Evolutionary conservation across 1,140 invertebrate species (phyloP), one percentile per base, ranked within the genome.

Genomic region (Spodoptera frugiperda): DNA sequence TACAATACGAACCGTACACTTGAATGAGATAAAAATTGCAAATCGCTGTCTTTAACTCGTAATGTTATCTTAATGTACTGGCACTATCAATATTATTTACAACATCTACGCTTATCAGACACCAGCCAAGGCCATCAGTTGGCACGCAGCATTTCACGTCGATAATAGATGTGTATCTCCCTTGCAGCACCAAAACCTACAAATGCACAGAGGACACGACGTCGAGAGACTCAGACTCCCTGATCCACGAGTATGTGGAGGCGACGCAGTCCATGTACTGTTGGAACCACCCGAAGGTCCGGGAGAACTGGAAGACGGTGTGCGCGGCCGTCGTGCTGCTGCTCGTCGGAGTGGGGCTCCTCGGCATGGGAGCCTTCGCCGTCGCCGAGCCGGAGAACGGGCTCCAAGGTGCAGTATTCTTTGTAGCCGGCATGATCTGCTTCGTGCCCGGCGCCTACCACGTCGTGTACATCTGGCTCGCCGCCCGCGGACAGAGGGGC

Each of bases 241-340:
- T 97, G 15, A 97, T 97, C 79, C 96, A 97, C 85, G 96, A 97
- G 92, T 96, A 96, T 88, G 95, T 96, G 15, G 95, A 95, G 86
- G 93, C 95, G 44, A 95, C 95, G 74, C 95, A 96, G 81, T 95
- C 95, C 77, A 92, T 95, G 21, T 95, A 96, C 77, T 98, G 97
- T 95, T 97, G 97, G 95, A 95, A 96, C 54, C 97, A 98, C 92
- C 97, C 97, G 1, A 97, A 97, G 94, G 96, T 98, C 25, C 92
- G 95, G 80, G 97, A 98, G 87, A 98, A 98, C 88, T 98, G 97
- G 97, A 96, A 97, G 87, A 97, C 97, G 81, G 97, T 98, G 4
- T 94, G 97, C 78, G 97, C 96, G 33, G 97, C 97, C 8, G 96
- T 97, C 77, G 95, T 96, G 63, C 93, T 98, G 39, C 94, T 98